These are phyloP conservation scores for Phyto melanocephala DNA, from an alignment of 2,888 invertebrate genomes.

Conservation along the genomic window DNA sequence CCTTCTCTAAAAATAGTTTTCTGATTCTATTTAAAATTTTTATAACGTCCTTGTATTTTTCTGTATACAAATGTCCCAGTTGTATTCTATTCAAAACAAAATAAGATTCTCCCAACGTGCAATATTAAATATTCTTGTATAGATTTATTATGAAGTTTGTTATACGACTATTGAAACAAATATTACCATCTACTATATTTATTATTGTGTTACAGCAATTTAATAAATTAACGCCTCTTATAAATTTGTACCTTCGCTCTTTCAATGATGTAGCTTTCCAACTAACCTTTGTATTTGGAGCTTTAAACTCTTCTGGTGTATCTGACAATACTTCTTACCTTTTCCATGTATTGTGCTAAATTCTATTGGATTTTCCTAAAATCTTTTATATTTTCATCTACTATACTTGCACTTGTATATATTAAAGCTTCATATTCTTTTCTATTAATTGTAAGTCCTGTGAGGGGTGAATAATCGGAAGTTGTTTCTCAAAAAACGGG, in stretches of 20 bases:
- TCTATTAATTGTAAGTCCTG: no score
- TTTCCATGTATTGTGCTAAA: not conserved
- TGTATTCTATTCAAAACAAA: conserved; percentile 5
- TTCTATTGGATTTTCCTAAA: no score
- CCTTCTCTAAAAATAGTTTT: conserved; percentile 37
- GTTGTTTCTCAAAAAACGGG: no score
- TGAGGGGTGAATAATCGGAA: no score
- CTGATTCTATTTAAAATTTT: conserved; percentile 18
- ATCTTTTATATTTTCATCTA: no score
- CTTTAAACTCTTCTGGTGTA: conserved; percentile 26
- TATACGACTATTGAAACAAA: not conserved
- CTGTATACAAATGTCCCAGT: conserved; percentile 32
- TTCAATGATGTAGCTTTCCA: conserved; percentile 29
- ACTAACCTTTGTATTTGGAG: not conserved
- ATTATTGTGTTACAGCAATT: conserved; percentile 27
- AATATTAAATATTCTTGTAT: conserved; percentile 11
- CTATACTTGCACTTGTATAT: no score
- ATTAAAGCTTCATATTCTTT: no score
- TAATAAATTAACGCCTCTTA: conserved; percentile 22
- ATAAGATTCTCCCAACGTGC: not conserved
- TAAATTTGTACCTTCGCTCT: conserved; percentile 34
- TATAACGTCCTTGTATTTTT: not conserved
- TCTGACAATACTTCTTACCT: not conserved
- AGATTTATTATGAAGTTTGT: conserved; percentile 24
- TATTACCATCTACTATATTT: conserved; percentile 29